A percentile compares a stretch with the other conserved stretches of the same genome.
Conservation (phyloP, 2,113 vertebrate species). For the Pangasianodon gigas region DNA sequence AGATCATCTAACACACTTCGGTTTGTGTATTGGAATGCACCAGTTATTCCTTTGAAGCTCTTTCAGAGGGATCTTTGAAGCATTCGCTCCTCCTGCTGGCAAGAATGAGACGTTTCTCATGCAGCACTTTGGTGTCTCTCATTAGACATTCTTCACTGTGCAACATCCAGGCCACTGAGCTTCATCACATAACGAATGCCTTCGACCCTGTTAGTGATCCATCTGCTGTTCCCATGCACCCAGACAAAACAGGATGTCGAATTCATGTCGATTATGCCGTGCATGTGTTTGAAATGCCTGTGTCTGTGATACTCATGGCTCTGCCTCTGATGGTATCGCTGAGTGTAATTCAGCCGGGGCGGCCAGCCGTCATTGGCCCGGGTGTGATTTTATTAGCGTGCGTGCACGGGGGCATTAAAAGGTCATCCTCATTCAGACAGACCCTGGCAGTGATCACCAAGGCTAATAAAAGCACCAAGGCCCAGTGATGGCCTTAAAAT, state of each 20-base stretch:
- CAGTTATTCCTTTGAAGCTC: not conserved
- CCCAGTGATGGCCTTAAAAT: constrained; percentile 39
- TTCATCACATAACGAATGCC: not conserved
- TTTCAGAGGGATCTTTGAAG: constrained; percentile 16
- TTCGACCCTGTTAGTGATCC: not conserved
- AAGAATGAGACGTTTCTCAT: not conserved
- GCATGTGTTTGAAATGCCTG: constrained; percentile 22
- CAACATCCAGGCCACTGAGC: not conserved
- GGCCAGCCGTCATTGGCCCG: constrained; percentile 12
- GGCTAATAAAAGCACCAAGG: constrained; percentile 53
- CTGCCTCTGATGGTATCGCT: not conserved
- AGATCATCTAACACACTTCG: not conserved
- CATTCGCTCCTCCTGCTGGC: constrained; percentile 50
- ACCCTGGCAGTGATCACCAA: constrained; percentile 39
- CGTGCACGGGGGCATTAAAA: constrained; percentile 45
- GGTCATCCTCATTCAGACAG: constrained; percentile 49
- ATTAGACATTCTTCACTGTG: not conserved
- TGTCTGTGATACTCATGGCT: not conserved
- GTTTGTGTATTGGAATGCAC: not conserved
- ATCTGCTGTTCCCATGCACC: not conserved
- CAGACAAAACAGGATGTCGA: constrained; percentile 24
- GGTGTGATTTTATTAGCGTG: constrained; percentile 53
- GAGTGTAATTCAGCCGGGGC: constrained; percentile 17
- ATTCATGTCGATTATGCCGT: not conserved
- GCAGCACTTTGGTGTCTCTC: not conserved